These are phyloP conservation scores for Globia sparganii DNA, from an alignment of 2,888 invertebrate genomes.

Conservation along the genomic window DNA sequence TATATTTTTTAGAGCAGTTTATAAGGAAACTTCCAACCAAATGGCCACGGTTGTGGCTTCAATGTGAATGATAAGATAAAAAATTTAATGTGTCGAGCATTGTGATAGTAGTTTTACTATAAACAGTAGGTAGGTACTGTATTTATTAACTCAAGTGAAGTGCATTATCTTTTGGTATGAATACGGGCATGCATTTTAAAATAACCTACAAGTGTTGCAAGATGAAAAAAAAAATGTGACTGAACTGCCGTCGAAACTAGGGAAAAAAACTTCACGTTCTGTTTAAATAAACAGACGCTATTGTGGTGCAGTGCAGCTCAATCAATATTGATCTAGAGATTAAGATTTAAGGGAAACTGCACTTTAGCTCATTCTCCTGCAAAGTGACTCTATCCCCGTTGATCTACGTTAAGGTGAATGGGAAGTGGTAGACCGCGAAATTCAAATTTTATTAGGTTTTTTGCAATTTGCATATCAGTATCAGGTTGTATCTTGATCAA, in stretches of 20 bases:
- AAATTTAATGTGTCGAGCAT: slow-evolving; percentile 11
- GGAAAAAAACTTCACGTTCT: neutral
- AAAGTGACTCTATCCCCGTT: neutral
- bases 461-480: too few species aligned
- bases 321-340: neutral
- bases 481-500: too few species aligned
- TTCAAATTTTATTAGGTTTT: too few species aligned
- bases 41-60: slow-evolving; percentile 16
- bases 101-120: slow-evolving; percentile 18
- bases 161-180: slow-evolving; percentile 14
- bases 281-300: neutral
- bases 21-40: slow-evolving; percentile 5
- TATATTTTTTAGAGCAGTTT: slow-evolving; percentile 22
- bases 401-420: too few species aligned
- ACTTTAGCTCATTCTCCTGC: neutral
- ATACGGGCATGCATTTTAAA: neutral
- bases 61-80: slow-evolving; percentile 51
- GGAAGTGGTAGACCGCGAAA: too few species aligned
- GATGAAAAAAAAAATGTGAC: neutral
- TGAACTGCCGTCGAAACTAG: neutral
- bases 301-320: neutral
- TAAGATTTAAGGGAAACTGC: neutral
- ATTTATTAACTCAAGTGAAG: slow-evolving; percentile 1
- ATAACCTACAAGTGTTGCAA: neutral
- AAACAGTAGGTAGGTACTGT: slow-evolving; percentile 22